phyloP scores from a whole-genome alignment of 2,888 invertebrate genomes.

The Notodromas monacha region DNA sequence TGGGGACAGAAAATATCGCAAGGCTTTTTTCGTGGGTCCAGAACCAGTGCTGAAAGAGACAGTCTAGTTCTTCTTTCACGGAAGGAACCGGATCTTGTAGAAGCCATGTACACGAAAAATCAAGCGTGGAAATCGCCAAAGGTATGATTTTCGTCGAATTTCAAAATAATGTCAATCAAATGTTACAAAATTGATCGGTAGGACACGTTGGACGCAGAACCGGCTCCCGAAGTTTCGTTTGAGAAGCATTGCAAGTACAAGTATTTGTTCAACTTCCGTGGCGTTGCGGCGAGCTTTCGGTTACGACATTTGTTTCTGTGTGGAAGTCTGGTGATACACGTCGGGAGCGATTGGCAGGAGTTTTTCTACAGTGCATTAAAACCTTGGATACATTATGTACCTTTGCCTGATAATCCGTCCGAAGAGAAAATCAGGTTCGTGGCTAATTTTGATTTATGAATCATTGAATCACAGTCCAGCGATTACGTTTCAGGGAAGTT shows the following conservation, averaged over 20 bases:
- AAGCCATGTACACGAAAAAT: constrained; percentile 85
- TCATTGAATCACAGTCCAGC: too few species aligned
- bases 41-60: constrained; percentile 70
- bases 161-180: neutral
- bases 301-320: constrained; percentile 79
- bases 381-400: constrained; percentile 86
- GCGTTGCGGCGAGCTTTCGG: constrained; percentile 88
- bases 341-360: constrained; percentile 72
- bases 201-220: constrained; percentile 52
- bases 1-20: constrained; percentile 36
- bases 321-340: constrained; percentile 66
- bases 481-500: constrained; percentile 20
- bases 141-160: too few species aligned
- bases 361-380: constrained; percentile 66
- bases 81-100: constrained; percentile 31
- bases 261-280: constrained; percentile 78
- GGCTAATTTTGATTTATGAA: constrained; percentile 5
- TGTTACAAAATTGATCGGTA: constrained; percentile 14
- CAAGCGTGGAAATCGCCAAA: constrained; percentile 86
- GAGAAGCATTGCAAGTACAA: constrained; percentile 74
- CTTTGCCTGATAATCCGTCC: constrained; percentile 31
- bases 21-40: constrained; percentile 64
- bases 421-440: constrained; percentile 30
- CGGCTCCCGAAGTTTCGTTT: constrained; percentile 53
- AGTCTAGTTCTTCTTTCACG: constrained; percentile 36